phyloP scores from a whole-genome alignment of 2,113 vertebrate species.

The Hypomesus transpacificus region DNA sequence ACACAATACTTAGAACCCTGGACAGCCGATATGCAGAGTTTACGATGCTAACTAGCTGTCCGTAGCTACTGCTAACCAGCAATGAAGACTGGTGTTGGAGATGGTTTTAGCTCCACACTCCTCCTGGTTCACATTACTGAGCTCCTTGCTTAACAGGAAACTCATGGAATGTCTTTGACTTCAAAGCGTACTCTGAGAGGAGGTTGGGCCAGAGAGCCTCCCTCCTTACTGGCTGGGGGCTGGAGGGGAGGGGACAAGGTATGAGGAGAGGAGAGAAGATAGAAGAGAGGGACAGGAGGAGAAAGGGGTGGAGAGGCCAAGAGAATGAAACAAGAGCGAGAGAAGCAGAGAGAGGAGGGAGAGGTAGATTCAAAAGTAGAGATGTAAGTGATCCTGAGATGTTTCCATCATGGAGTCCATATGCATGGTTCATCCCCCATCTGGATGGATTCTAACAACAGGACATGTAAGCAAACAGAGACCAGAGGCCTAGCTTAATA shows the following conservation, averaged over 20 bases:
- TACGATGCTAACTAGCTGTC: too few species aligned
- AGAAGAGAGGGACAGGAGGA: background rate
- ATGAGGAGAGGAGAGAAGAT: background rate
- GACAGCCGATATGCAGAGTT: too few species aligned
- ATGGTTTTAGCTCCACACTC: constrained; percentile 25
- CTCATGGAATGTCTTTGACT: constrained; percentile 66
- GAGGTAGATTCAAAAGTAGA: too few species aligned
- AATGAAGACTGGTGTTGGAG: constrained; percentile 16
- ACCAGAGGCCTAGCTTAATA: too few species aligned
- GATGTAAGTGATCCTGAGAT: too few species aligned
- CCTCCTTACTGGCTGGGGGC: constrained; percentile 9
- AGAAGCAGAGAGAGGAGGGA: too few species aligned
- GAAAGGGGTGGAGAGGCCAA: background rate
- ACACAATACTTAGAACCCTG: too few species aligned
- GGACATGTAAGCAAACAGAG: too few species aligned
- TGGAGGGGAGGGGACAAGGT: constrained; percentile 7
- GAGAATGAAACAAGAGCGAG: too few species aligned
- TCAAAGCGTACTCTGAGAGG: constrained; percentile 61
- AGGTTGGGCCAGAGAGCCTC: constrained; percentile 14
- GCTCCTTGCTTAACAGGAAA: constrained; percentile 63
- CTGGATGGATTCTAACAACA: too few species aligned
- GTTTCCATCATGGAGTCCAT: too few species aligned
- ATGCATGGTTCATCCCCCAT: too few species aligned
- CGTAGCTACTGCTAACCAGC: constrained; percentile 6
- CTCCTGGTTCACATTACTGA: constrained; percentile 69